Conservation (phyloP, 2,888 invertebrate species). For the Philereme vetulata region DNA sequence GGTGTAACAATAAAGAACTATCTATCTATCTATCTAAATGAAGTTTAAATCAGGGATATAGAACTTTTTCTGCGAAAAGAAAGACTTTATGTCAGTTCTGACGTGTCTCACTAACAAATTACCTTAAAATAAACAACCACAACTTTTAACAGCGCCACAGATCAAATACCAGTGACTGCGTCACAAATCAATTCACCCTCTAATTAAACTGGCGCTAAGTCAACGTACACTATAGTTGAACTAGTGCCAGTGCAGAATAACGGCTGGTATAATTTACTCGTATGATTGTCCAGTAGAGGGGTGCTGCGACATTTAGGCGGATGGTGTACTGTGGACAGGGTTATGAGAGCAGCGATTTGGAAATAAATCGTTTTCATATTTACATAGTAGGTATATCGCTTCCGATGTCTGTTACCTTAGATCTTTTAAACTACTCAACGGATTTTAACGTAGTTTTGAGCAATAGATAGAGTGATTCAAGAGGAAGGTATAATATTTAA, state of each 20-base stretch:
- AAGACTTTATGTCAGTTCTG: too few relatives aligned
- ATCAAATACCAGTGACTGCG: constrained; percentile 19
- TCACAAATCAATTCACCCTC: constrained; percentile 77
- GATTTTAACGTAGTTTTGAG: too few relatives aligned
- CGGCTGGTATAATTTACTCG: constrained; percentile 66
- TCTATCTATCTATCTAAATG: too few relatives aligned
- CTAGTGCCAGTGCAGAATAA: constrained; percentile 51
- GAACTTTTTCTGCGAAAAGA: too few relatives aligned
- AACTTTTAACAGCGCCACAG: constrained; percentile 23
- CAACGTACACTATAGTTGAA: constrained; percentile 67
- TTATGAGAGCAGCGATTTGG: constrained; percentile 22
- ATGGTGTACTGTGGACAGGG: constrained; percentile 7
- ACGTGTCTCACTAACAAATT: constrained; percentile 5
- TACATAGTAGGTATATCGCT: too few relatives aligned
- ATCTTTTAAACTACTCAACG: too few relatives aligned
- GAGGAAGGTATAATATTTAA: too few relatives aligned
- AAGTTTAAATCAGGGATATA: too few relatives aligned
- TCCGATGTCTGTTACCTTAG: too few relatives aligned
- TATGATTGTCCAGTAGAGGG: constrained; percentile 59
- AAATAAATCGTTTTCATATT: neutral
- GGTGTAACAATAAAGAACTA: too few relatives aligned
- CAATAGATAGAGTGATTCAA: too few relatives aligned
- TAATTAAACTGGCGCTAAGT: constrained; percentile 78
- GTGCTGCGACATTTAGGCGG: constrained; percentile 29
- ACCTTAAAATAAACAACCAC: constrained; percentile 25